Base-by-base conservation (phyloP, 1,140 invertebrate species). In the Samia ricini region DNA sequence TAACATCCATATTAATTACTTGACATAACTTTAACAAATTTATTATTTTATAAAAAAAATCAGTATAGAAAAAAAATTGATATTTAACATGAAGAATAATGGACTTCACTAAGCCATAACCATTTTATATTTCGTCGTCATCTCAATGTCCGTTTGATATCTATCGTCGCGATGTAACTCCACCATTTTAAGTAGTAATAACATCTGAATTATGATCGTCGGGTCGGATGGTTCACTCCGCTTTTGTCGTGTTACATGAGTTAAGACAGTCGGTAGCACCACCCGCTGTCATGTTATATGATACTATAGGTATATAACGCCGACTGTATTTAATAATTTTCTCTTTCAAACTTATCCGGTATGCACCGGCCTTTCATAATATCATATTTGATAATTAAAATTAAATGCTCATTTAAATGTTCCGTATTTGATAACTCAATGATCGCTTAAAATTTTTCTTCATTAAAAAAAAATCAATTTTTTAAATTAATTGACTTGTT, bases 141-240 rank as follows among this genome's bases (percentile, higher is more conserved):
- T 77, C 72, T 79, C 63, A 69, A 78, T 76, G 70, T 71, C 70
- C 64, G 70, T 76, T 81, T 76, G 80, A 85, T 87, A 78, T 83
- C 77, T 76, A 85, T 84, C 79, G 72, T 70, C 68, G 71, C 66
- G 64, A 66, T 79, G 79, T 76, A 81, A 83, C 70, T 82, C 71
- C 68, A 81, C 71, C 73, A 65, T 80, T 81, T 81, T 80, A 81
- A 79, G 77, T 78, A 79, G 77, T 82, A 81, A 84, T 83, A 83
- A 83, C 67, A 68, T 50, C 54, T 80, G 77, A 85, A 82, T 79
- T 83, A 83, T 77, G 74, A 68, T 49, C 74, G 66, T n/a, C 68
- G 70, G n/a, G 74, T 59, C 55, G 60, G 63, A 58, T 64, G 64
- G 72, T 81, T 74, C 73, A 20, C 23, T n/a, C 55, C 23, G 23